Percentiles rank a stretch among this genome's conserved stretches.
Evolutionary conservation across 1,140 invertebrate species (phyloP).

Genomic region (Ceratina japonica): DNA sequence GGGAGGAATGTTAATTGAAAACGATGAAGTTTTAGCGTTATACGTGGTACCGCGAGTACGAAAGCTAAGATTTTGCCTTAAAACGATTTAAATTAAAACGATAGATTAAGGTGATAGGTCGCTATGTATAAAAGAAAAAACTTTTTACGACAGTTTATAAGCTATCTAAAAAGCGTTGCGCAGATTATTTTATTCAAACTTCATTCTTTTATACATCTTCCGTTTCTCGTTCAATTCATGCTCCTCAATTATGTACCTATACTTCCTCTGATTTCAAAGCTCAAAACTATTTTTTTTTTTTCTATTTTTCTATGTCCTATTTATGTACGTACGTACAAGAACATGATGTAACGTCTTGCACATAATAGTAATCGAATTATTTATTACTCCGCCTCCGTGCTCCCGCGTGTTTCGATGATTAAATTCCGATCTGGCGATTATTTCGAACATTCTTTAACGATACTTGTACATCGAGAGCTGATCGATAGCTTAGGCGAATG

Average conservation of each 20-base stretch:
- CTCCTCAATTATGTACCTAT: too few relatives aligned
- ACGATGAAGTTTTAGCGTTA: constrained; percentile 1
- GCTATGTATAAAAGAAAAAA: constrained; percentile 10
- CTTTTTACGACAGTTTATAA: constrained; percentile 6
- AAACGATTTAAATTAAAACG: constrained; percentile 16
- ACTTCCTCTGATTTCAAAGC: too few relatives aligned
- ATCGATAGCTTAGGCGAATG: neutral
- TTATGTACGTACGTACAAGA: constrained; percentile 54
- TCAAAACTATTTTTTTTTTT: too few relatives aligned
- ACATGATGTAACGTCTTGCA: constrained; percentile 31
- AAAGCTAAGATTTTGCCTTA: constrained; percentile 22
- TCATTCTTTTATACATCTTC: neutral
- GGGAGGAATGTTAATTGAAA: constrained; percentile 9
- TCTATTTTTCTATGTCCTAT: neutral
- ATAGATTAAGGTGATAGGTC: neutral
- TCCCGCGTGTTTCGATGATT: neutral
- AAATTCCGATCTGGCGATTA: neutral
- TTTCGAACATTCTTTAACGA: neutral
- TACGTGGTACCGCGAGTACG: constrained; percentile 1
- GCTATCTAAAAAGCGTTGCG: neutral
- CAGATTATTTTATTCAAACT: neutral
- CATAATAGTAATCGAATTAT: constrained; percentile 35
- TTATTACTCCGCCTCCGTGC: constrained; percentile 25
- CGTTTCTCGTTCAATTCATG: too few relatives aligned
- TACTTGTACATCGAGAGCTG: neutral